A percentile compares a stretch with the other conserved stretches of the same genome.
Conservation (phyloP, 2,113 vertebrate species). For the Drymodes brunneopygia region DNA sequence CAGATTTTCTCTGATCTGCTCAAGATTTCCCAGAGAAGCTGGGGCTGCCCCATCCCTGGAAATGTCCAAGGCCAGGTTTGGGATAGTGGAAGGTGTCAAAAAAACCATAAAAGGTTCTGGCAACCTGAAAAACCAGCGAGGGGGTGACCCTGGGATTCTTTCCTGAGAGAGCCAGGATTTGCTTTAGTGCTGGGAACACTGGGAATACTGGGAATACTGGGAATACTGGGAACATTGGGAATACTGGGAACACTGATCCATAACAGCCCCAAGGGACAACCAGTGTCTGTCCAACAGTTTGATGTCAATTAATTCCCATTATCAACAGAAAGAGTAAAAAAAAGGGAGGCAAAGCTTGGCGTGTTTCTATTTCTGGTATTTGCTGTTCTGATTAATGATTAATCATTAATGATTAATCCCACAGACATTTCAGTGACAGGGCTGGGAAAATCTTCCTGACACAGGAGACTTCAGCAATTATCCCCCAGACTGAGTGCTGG, state of each 20-base stretch:
- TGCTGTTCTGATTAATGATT: not conserved
- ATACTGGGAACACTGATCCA: not conserved
- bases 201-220: not conserved
- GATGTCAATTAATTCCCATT: not conserved
- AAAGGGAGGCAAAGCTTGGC: not conserved
- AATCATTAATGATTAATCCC: not conserved
- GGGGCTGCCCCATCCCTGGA: not conserved
- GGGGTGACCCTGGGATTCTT: not conserved
- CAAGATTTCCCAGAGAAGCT: too few relatives aligned
- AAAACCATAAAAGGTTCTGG: not conserved
- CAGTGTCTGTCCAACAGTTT: not conserved
- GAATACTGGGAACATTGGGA: not conserved
- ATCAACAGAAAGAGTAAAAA: not conserved
- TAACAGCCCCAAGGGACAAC: not conserved
- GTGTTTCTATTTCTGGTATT: not conserved
- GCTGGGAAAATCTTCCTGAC: not conserved
- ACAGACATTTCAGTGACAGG: not conserved
- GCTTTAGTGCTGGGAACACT: not conserved
- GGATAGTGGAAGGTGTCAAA: not conserved
- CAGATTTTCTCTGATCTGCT: too few relatives aligned
- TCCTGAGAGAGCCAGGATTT: not conserved
- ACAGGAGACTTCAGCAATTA: slow-evolving; percentile 22
- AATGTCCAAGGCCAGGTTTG: not conserved
- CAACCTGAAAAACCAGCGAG: not conserved
- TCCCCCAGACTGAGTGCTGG: not conserved